phyloP scores from a whole-genome alignment of 2,888 invertebrate species.

The Nemotelus nigrinus region DNA sequence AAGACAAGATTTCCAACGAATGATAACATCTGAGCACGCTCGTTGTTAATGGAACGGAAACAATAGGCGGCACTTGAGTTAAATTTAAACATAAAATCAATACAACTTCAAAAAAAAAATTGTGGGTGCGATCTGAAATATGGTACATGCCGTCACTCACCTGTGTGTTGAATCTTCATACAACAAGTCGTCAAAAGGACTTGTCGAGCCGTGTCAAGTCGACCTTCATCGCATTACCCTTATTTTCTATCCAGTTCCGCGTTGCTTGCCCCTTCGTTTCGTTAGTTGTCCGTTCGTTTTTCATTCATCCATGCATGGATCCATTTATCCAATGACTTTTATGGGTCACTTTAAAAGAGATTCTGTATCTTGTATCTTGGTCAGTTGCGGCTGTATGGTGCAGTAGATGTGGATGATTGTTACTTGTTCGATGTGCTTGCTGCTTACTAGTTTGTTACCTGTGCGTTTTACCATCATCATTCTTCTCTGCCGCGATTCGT shows the following conservation, averaged over 20 bases:
- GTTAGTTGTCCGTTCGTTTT: no score
- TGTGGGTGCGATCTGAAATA: background rate
- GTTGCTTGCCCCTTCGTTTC: no score
- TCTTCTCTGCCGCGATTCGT: conserved; percentile 19
- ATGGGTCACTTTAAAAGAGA: conserved; percentile 39
- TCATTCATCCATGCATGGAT: conserved; percentile 9
- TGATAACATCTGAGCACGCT: conserved; percentile 1
- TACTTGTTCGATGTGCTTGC: conserved; percentile 9
- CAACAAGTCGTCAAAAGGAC: background rate
- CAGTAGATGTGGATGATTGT: conserved; percentile 12
- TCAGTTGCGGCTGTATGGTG: background rate
- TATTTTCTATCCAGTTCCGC: background rate
- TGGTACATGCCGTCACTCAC: background rate
- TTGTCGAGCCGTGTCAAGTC: background rate
- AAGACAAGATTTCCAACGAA: no score
- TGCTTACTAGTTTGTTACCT: no score
- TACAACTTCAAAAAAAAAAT: conserved; percentile 17
- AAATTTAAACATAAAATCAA: conserved; percentile 25
- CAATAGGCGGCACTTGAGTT: background rate
- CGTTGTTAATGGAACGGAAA: conserved; percentile 19
- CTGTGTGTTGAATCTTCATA: background rate
- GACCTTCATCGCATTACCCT: background rate
- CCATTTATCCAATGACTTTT: conserved; percentile 26
- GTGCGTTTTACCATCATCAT: background rate
- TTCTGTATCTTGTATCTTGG: conserved; percentile 33